Percentiles rank a stretch among this genome's conserved stretches.
Evolutionary conservation across 2,888 invertebrate species (phyloP).

Genomic region (Pseudococcus viburni): DNA sequence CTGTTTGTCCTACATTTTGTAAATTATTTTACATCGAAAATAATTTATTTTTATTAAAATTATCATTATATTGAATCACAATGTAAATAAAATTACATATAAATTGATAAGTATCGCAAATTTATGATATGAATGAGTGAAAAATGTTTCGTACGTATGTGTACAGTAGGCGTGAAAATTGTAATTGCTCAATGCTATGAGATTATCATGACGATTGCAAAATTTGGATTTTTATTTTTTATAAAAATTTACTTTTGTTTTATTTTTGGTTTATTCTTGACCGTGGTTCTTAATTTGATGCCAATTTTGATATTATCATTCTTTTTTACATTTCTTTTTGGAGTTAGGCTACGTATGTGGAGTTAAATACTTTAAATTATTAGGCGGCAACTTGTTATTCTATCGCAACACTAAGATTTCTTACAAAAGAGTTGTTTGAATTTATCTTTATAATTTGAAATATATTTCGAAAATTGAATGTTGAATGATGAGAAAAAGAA

Average conservation of each 20-base stretch:
- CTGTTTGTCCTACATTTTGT: constrained; percentile 23
- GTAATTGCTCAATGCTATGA: background rate
- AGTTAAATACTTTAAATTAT: too few relatives aligned
- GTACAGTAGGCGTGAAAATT: background rate
- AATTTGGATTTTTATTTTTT: background rate
- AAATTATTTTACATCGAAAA: background rate
- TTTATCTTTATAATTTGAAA: too few relatives aligned
- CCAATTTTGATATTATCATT: too few relatives aligned
- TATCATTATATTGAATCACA: background rate
- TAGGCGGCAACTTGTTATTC: background rate
- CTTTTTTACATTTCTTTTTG: too few relatives aligned
- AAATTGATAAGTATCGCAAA: background rate
- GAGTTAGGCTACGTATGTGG: too few relatives aligned
- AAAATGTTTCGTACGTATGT: background rate
- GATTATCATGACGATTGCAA: background rate
- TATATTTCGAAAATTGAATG: too few relatives aligned
- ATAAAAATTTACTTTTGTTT: background rate
- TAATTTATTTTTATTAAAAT: background rate
- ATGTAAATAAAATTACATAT: background rate
- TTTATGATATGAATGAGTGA: background rate
- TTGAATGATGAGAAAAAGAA: too few relatives aligned
- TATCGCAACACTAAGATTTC: background rate
- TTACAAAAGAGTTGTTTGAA: too few relatives aligned
- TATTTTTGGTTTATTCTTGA: background rate
- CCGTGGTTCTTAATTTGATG: too few relatives aligned